Evolutionary conservation across 2,113 vertebrate species (phyloP).

Genomic region (Clarias macrocephalus): DNA sequence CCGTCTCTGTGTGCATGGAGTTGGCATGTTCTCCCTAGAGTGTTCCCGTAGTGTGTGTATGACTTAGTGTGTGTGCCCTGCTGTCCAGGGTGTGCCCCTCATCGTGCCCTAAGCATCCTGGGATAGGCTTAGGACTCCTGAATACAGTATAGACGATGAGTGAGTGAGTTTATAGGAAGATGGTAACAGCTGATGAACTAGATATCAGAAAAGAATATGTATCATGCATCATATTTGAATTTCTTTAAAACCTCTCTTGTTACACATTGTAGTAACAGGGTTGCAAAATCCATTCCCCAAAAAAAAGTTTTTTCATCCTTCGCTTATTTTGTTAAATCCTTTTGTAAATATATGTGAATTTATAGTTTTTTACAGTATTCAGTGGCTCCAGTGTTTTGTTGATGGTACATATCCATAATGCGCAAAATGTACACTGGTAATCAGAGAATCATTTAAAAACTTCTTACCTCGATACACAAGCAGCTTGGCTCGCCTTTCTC

Average conservation of each 20-base stretch:
- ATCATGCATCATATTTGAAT: background rate
- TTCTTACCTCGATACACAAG: slow-evolving; percentile 91
- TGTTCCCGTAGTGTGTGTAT: no score
- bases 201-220: background rate
- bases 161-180: background rate
- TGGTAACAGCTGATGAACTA: background rate
- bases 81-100: no score
- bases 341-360: background rate
- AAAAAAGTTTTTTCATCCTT: background rate
- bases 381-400: background rate
- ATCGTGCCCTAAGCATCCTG: no score
- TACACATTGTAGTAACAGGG: background rate
- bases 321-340: background rate
- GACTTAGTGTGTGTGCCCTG: no score
- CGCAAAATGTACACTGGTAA: background rate
- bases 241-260: background rate
- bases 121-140: no score
- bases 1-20: no score
- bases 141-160: no score
- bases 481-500: slow-evolving; percentile 97
- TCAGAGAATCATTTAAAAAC: no score
- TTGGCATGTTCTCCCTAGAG: no score
- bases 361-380: background rate
- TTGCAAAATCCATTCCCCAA: background rate
- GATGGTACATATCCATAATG: background rate